Evolutionary conservation across 2,888 invertebrate genomes (phyloP).

Genomic region (Eudemis profundana): DNA sequence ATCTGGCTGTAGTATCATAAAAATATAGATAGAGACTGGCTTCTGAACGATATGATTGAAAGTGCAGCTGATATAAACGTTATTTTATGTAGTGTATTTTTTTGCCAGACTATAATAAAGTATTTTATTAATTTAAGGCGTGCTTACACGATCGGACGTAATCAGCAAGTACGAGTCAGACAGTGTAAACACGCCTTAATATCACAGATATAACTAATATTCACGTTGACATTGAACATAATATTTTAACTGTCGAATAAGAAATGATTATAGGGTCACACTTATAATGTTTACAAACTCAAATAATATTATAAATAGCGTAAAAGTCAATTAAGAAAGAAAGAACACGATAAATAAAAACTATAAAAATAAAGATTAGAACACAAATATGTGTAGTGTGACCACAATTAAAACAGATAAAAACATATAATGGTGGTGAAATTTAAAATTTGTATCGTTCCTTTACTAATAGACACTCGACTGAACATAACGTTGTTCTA

Average conservation of each 20-base stretch:
- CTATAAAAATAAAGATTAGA: conserved; percentile 9
- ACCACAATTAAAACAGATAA: background rate
- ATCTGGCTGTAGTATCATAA: conserved; percentile 10
- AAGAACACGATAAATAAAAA: conserved; percentile 7
- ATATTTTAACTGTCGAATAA: conserved; percentile 35
- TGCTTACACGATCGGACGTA: conserved; percentile 19
- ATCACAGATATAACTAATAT: conserved; percentile 18
- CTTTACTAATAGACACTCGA: too few species aligned
- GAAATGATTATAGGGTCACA: conserved; percentile 24
- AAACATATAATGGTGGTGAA: background rate
- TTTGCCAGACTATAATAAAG: conserved; percentile 28
- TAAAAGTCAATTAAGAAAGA: conserved; percentile 43
- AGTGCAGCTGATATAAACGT: background rate
- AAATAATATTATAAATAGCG: conserved; percentile 26
- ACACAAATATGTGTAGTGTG: background rate
- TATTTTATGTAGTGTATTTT: background rate
- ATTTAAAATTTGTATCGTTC: conserved; percentile 7
- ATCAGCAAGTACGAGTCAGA: background rate
- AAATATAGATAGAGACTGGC: conserved; percentile 1
- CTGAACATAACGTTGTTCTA: too few species aligned
- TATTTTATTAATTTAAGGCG: conserved; percentile 22
- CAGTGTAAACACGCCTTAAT: conserved; percentile 27
- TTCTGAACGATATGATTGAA: background rate
- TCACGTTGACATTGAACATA: conserved; percentile 37
- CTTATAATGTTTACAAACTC: conserved; percentile 30